These are phyloP conservation scores for Petrocephalus schoutedeni DNA, from an alignment of 2,797 vertebrate genomes.

Conservation along the genomic window DNA sequence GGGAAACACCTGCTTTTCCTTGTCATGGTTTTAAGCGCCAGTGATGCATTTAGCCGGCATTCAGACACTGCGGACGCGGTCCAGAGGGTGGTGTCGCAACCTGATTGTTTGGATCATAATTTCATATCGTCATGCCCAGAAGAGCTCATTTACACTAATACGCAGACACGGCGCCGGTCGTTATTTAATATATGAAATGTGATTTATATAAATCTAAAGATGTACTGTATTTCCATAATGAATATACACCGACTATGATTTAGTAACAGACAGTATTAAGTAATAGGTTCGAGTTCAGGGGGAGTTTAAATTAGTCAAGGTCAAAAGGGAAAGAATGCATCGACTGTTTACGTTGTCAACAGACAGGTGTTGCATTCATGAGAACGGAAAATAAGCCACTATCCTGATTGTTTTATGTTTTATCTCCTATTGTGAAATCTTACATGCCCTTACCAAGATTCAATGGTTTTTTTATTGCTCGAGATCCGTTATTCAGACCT, in stretches of 20 bases:
- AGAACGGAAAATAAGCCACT: not conserved
- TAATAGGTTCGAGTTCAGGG: not conserved
- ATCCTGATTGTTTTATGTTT: not conserved
- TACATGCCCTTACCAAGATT: not conserved
- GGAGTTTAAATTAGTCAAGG: conserved; percentile 21
- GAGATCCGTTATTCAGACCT: not conserved
- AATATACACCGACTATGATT: not conserved
- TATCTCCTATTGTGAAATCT: not conserved
- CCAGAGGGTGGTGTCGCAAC: not conserved
- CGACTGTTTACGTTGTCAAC: conserved; percentile 16
- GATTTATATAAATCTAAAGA: not conserved
- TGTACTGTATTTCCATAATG: not conserved
- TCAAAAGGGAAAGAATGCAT: conserved; percentile 12
- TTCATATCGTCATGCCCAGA: not conserved
- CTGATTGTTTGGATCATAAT: conserved; percentile 1
- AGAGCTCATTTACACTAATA: not conserved
- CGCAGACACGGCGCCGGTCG: not conserved
- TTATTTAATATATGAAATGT: not conserved
- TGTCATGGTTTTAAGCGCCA: not conserved
- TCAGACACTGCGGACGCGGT: not conserved
- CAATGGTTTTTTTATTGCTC: not conserved
- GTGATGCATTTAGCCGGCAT: conserved; percentile 3
- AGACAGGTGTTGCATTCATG: not conserved
- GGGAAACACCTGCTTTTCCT: not conserved
- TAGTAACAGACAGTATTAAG: not conserved